phyloP scores from a whole-genome alignment of 1,140 invertebrate genomes.

The Hydropsyche tenuis region DNA sequence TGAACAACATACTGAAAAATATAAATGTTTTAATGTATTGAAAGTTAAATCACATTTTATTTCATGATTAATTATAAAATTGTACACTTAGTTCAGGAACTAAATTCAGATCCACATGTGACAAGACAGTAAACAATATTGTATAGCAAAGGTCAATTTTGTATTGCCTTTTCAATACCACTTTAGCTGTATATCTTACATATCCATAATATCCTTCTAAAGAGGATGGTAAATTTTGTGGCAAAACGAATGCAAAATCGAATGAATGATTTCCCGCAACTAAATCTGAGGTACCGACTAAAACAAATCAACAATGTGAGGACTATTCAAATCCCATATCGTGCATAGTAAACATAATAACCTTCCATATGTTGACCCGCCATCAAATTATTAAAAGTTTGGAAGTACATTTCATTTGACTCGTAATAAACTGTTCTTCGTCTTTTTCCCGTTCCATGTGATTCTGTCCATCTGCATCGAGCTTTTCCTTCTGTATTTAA shows the following conservation, averaged over 20 bases:
- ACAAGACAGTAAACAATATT: constrained; percentile 24
- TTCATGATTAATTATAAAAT: background rate
- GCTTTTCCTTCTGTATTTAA: too few species aligned
- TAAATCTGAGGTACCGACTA: background rate
- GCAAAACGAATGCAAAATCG: constrained; percentile 28
- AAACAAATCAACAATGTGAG: too few species aligned
- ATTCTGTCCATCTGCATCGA: too few species aligned
- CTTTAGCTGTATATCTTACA: constrained; percentile 13
- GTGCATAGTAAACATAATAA: too few species aligned
- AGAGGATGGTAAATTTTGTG: constrained; percentile 26
- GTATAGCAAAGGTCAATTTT: constrained; percentile 11
- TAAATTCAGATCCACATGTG: constrained; percentile 25
- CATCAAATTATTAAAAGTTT: too few species aligned
- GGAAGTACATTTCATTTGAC: too few species aligned
- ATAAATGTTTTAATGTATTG: too few species aligned
- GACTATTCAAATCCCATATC: too few species aligned
- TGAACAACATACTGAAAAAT: background rate
- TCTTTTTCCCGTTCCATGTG: too few species aligned
- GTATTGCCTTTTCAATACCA: background rate
- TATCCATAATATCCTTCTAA: constrained; percentile 30
- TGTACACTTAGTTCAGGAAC: background rate
- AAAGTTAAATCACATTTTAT: background rate
- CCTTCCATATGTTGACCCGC: too few species aligned
- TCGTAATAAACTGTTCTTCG: too few species aligned
- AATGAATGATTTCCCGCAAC: constrained; percentile 13